Percentiles rank a stretch among this genome's conserved stretches.
Conservation (phyloP, 2,888 invertebrate species). For the Bursaphelenchus okinawaensis region DNA sequence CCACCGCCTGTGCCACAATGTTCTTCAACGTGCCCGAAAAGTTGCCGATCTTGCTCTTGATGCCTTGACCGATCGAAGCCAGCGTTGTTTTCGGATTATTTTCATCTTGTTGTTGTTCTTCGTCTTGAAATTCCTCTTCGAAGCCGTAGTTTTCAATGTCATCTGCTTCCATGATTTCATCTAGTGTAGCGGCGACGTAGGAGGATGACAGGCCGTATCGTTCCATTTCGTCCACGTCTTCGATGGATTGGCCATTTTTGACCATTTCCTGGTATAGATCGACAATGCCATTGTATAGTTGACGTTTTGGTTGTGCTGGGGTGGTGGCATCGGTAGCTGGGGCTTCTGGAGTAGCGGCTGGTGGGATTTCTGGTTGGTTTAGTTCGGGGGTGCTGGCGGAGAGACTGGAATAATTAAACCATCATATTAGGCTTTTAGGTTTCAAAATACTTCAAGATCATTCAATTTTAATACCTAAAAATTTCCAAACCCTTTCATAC, state of each 20-base stretch:
- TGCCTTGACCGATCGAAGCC: slow-evolving; percentile 9
- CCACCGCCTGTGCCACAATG: slow-evolving; percentile 30
- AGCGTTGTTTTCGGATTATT: slow-evolving; percentile 2
- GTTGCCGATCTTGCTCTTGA: slow-evolving; percentile 22
- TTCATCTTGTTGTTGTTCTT: slow-evolving; percentile 10
- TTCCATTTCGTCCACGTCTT: slow-evolving; percentile 31
- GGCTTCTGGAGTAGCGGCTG: background rate
- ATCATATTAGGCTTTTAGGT: background rate
- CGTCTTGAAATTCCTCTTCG: slow-evolving; percentile 18
- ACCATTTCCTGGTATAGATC: background rate
- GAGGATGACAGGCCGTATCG: background rate
- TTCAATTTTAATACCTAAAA: too few species aligned
- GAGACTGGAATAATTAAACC: background rate
- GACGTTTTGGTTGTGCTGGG: background rate
- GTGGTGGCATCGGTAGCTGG: background rate
- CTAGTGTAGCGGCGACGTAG: slow-evolving; percentile 11
- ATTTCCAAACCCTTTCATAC: slow-evolving; percentile 4
- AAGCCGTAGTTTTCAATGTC: slow-evolving; percentile 26
- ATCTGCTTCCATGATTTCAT: slow-evolving; percentile 26
- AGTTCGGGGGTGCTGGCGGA: background rate
- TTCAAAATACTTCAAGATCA: background rate
- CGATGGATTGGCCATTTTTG: background rate
- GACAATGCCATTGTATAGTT: background rate
- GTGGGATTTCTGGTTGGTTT: background rate
- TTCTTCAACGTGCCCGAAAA: slow-evolving; percentile 36